Evolutionary conservation across 2,888 invertebrate species (phyloP), one percentile per base, ranked within the genome.

Genomic region (Pediacus dermestoides): DNA sequence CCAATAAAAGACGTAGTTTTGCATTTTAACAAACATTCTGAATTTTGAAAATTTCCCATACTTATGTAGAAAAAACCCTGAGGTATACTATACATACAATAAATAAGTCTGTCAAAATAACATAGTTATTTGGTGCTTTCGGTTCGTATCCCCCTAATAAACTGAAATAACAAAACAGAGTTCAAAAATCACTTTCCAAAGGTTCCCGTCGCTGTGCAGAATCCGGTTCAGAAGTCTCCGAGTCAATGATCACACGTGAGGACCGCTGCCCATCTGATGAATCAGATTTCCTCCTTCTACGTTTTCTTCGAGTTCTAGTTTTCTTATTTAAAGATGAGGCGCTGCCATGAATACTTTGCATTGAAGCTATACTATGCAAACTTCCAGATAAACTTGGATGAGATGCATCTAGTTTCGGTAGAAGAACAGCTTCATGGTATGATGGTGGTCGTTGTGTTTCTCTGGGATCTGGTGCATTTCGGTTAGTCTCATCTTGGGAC

Each of bases 401-500:
- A 0, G 81, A 81, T 2, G 74, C 64, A 52, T 78, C 80, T 22
- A 84, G 56, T 58, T 82, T 78, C 1, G 85, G 84, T 80, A 88
- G 81, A 11, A 80, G 74, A 37, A 88, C 72, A 16, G 87, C 88
- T 69, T 86, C 87, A 53, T 80, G 82, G 56, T 88, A 88, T 2
- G 82, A 81, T 0, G 88, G 88, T 21, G 86, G 81, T 39, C 79
- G 75, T 16, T 82, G 73, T 32, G 78, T 62, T 66, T 85, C 85
- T 50, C 83, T 74, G 1, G 80, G 80, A 63, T 83, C 82, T 3
- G 82, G 78, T 12, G 82, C 78, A 57, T 78, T 82, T 34, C 74
- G 70, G 8, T 75, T 67, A 11, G 52, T 54, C 9, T 58, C 58
- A 34, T 60, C 58, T 22, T 46, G 39, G 11, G 45, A 42, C 27